These are phyloP conservation scores for Apodemus speciosus DNA, from an alignment of 2,113 vertebrate species.

Conservation along the genomic window DNA sequence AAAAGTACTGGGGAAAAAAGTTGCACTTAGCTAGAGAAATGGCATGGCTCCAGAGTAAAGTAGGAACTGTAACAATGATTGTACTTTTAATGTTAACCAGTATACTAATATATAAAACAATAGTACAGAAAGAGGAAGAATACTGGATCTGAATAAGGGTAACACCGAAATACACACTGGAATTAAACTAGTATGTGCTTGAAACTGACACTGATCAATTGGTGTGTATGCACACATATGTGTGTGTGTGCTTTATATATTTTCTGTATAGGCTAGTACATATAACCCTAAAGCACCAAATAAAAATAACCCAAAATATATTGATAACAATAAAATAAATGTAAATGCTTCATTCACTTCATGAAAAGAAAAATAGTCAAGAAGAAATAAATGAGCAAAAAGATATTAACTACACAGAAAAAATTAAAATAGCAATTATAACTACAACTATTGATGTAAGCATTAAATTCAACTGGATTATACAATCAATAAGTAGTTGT, in stretches of 20 bases:
- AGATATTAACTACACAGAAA: neutral
- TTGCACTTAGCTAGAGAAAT: neutral
- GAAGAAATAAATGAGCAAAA: neutral
- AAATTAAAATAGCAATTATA: neutral
- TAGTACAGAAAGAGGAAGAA: neutral
- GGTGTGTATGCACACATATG: rapidly evolving
- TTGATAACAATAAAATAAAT: neutral
- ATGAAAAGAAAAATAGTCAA: neutral
- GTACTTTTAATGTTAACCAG: neutral
- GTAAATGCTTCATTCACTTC: neutral
- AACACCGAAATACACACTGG: neutral
- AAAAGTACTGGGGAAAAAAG: neutral
- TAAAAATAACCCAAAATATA: neutral
- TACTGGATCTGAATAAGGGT: neutral
- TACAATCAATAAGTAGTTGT: neutral
- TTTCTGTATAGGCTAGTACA: neutral
- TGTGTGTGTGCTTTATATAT: neutral
- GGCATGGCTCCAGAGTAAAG: neutral
- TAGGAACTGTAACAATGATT: neutral
- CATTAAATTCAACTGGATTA: neutral
- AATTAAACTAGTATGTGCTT: neutral
- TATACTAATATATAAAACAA: neutral
- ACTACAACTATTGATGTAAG: neutral
- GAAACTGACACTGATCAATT: neutral
- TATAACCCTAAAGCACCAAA: neutral